Base-by-base conservation (phyloP, 2,888 invertebrate genomes). In the Nemapogon koenigi region DNA sequence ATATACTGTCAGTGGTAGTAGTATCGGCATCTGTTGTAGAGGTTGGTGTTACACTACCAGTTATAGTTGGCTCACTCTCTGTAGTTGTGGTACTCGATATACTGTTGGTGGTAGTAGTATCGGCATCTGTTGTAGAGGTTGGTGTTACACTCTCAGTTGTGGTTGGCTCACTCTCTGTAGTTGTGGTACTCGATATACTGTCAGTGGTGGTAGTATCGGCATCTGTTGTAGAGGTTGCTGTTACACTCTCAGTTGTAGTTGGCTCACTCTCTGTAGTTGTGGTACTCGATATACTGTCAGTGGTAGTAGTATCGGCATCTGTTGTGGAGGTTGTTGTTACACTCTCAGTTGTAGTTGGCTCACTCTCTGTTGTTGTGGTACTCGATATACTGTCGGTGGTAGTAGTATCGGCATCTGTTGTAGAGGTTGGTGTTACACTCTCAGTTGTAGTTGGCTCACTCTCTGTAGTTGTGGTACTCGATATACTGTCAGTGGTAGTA, bases 391-490 rank as follows among this genome's bases (percentile, higher is more conserved):
- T 27, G 2, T 27, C 36, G 8, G 36, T 26, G 4, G 15, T 4
- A 22, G 35, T 19, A 4, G 4, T 35, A 7, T 35, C 35, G 3
- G 25, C 11, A 3, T n/a, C 35, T 3, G 22, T 14, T 2, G 45
- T 43, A 4, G 42, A 30, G 8, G 35, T 31, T 33, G 39, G 42
- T 15, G 41, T 35, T 3, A 31, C 2, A 19, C 37, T 39, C 3
- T 42, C 36, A 14, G 31, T 38, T 22, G 42, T 38, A 7, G 35
- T 39, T n/a, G 35, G 11, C 10, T 10, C 16, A 16, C 22, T 29
- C 3, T 35, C 28, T 8, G 19, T 26, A 3, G 31, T 28, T 27
- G 35, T 38, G 1, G 27, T 27, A 11, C 36, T 38, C n/a, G 40
- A 32, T 16, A 14, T 14, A 17, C 25, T 15, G 7, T 32, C 32